Conservation (phyloP, 2,113 vertebrate genomes). For the Rhagologus leucostigma region DNA sequence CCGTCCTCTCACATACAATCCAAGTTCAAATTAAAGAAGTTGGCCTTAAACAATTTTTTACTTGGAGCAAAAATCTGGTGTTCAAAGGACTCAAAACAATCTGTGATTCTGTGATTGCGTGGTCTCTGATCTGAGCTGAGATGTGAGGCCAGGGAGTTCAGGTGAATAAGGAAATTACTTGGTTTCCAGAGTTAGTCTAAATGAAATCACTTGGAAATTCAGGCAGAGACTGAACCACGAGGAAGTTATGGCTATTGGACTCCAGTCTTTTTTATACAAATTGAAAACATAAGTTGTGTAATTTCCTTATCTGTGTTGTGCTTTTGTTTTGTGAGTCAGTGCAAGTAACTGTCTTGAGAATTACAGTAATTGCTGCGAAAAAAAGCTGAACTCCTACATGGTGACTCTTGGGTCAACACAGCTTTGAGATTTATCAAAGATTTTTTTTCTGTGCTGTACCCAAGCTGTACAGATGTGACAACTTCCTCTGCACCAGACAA, state of each 20-base stretch:
- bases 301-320: neutral
- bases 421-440: neutral
- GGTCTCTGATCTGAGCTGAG: neutral
- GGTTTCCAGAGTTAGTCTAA: neutral
- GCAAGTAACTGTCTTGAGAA: neutral
- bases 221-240: neutral
- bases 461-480: neutral
- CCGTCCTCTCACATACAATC: neutral
- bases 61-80: neutral
- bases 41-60: neutral
- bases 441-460: neutral
- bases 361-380: neutral
- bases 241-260: neutral
- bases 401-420: neutral
- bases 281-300: neutral
- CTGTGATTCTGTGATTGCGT: neutral
- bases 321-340: neutral
- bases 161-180: neutral
- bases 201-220: neutral
- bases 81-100: neutral
- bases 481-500: conserved; percentile 25
- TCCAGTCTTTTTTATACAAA: neutral
- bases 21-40: neutral
- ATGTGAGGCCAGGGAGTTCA: neutral
- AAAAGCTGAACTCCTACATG: neutral